phyloP scores from a whole-genome alignment of 2,113 vertebrate species.

The Xiphophorus maculatus region DNA sequence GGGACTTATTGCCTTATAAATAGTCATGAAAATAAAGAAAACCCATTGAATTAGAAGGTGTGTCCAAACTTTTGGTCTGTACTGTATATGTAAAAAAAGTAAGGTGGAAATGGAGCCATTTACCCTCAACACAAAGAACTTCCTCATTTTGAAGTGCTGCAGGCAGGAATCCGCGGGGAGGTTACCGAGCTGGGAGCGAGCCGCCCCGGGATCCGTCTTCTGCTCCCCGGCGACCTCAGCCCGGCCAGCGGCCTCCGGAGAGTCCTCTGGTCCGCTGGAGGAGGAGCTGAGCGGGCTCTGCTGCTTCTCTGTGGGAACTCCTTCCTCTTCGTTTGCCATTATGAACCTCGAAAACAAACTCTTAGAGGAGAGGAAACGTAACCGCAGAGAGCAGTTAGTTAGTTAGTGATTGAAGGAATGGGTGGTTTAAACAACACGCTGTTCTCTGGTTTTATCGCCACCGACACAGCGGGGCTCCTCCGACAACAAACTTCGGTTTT shows the following conservation, averaged over 20 bases:
- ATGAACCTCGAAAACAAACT: background rate
- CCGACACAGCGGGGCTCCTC: no score
- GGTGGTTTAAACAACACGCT: no score
- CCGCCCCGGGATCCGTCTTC: background rate
- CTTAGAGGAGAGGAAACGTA: background rate
- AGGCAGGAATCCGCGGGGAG: conserved; percentile 5
- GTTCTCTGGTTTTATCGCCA: no score
- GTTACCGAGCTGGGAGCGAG: background rate
- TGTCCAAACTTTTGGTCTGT: no score
- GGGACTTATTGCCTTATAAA: no score
- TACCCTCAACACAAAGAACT: conserved; percentile 83
- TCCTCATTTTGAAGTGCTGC: conserved; percentile 69
- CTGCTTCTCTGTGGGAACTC: conserved; percentile 26
- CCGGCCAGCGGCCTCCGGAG: background rate
- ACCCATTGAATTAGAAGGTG: no score
- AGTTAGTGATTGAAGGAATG: no score
- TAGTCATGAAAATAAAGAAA: no score
- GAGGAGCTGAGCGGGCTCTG: conserved; percentile 8
- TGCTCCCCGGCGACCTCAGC: background rate
- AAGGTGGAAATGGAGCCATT: background rate
- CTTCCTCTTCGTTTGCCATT: conserved; percentile 55
- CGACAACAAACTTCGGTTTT: no score
- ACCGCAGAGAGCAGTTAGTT: no score
- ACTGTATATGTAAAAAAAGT: no score
- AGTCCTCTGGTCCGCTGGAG: conserved; percentile 9